Evolutionary conservation across 2,797 vertebrate genomes (phyloP).

Genomic region (Sebastes umbrosus): DNA sequence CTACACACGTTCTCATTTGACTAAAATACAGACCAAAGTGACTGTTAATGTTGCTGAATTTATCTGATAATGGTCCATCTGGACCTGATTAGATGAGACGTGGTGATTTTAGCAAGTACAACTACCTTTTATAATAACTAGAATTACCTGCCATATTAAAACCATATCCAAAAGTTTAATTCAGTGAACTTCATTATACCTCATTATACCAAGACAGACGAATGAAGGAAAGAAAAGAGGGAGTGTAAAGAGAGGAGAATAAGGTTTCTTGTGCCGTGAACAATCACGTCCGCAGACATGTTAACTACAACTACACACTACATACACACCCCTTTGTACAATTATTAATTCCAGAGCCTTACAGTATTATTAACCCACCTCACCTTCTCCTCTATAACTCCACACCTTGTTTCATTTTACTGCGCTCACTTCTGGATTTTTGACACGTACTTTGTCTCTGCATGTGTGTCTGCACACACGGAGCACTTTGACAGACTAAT

Average conservation of each 20-base stretch:
- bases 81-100: constrained; percentile 1
- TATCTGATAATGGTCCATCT: constrained; percentile 17
- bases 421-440: constrained; percentile 40
- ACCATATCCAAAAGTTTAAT: constrained; percentile 19
- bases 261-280: constrained; percentile 19
- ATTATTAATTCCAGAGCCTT: constrained; percentile 41
- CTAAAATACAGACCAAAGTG: background rate
- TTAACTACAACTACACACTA: constrained; percentile 6
- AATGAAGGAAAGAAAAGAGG: background rate
- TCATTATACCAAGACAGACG: background rate
- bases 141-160: constrained; percentile 3
- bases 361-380: constrained; percentile 18
- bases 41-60: background rate
- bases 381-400: constrained; percentile 31
- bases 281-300: background rate
- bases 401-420: constrained; percentile 60
- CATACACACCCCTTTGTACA: background rate
- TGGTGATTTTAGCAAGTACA: background rate
- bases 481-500: constrained; percentile 44
- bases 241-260: background rate
- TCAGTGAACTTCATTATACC: background rate
- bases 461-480: constrained; percentile 40
- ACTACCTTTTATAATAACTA: background rate
- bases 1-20: background rate
- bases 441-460: constrained; percentile 49